Evolutionary conservation across 2,888 invertebrate species (phyloP), one percentile per base, ranked within the genome.

Genomic region (Drosophila imparisetae): DNA sequence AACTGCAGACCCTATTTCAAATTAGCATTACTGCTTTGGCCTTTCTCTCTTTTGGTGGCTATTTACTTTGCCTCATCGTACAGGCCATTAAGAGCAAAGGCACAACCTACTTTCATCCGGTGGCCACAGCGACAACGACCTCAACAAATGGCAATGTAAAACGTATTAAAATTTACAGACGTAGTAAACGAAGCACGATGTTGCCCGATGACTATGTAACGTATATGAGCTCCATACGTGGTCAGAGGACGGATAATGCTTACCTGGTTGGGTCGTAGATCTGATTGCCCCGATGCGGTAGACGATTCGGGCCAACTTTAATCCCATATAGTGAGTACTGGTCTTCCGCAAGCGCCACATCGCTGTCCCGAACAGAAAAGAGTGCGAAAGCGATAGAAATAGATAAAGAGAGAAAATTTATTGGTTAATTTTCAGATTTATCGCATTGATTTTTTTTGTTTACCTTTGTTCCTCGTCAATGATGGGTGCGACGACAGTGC

Each of bases 381-480:
- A 61, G n/a, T 10, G 13, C 50, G 11, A 45, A 6, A 32, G 45
- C 18, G 7, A 48, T 3, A 48, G 27, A 30, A 1, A 42, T 32
- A 45, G 24, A 45, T 11, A 42, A 8, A 38, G 15, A 55, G 5
- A 27, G 7, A 21, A 10, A 24, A 18, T 30, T 34, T 2, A 59
- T 36, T 45, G 6, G 15, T 8, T 8, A 45, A 45, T 24, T 45
- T 45, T 45, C 45, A 15, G 45, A 24, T 45, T n/a, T 32, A 30
- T 32, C 18, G 18, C 15, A 7, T 18, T 38, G 24, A 40, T 27
- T 15, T 15, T 49, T 6, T 40, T 42, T 18, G 15, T 80, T 74
- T 72, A 92, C 93, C 92, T 95, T 70, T 97, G 95, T 93, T 98
- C 98, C 92, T 98, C 98, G 91, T 98, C 98, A 81, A 98, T 98